These are phyloP conservation scores for Clivina fossor DNA, from an alignment of 2,888 invertebrate species.

Conservation along the genomic window DNA sequence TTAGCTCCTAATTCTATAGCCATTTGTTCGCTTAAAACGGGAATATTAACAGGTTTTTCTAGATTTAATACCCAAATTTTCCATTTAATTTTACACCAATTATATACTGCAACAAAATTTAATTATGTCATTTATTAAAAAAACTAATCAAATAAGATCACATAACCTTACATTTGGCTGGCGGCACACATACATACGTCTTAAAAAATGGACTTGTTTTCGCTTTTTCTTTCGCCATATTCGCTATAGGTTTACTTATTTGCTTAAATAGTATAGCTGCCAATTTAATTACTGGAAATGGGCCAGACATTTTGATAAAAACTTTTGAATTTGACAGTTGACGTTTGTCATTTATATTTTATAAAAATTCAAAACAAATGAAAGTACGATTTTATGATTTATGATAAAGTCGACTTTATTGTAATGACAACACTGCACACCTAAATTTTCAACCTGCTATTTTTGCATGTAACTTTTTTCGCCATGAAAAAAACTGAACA, in stretches of 20 bases:
- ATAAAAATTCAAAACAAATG: too few species aligned
- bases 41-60: constrained; percentile 84
- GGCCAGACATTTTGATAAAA: constrained; percentile 56
- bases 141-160: constrained; percentile 10
- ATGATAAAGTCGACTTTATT: too few species aligned
- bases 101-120: constrained; percentile 74
- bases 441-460: too few species aligned
- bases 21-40: constrained; percentile 85
- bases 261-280: constrained; percentile 78
- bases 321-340: too few species aligned
- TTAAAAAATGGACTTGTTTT: constrained; percentile 86
- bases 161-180: constrained; percentile 77
- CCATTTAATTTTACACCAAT: constrained; percentile 89
- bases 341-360: too few species aligned
- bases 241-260: constrained; percentile 89
- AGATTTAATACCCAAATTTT: constrained; percentile 94
- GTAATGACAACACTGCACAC: too few species aligned
- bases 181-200: constrained; percentile 91
- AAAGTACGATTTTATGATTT: too few species aligned
- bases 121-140: constrained; percentile 42
- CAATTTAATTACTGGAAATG: constrained; percentile 86
- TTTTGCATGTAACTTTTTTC: too few species aligned
- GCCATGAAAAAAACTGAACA: too few species aligned
- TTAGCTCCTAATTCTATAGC: constrained; percentile 94
- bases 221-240: constrained; percentile 77